These are phyloP conservation scores for Eupithecia pulchellata DNA, from an alignment of 2,888 invertebrate genomes.

Conservation along the genomic window DNA sequence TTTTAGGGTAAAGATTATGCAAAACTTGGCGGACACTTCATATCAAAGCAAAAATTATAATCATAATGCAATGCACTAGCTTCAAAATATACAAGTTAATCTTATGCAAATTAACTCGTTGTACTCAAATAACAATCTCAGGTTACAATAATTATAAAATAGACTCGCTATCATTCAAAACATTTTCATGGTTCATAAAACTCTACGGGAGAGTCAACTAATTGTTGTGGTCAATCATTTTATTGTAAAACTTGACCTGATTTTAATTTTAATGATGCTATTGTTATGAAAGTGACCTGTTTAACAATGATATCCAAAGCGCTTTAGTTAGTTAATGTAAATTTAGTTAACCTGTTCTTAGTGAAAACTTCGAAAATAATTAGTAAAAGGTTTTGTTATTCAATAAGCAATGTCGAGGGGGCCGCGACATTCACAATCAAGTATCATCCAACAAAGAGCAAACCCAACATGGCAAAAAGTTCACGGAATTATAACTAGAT, in stretches of 20 bases:
- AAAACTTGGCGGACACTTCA: neutral
- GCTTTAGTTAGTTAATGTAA: neutral
- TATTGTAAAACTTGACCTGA: conserved; percentile 12
- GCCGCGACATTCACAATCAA: neutral
- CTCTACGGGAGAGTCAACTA: conserved; percentile 8
- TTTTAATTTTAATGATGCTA: conserved; percentile 4
- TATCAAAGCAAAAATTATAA: neutral
- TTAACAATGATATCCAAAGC: neutral
- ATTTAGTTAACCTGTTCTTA: neutral
- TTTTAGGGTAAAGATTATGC: neutral
- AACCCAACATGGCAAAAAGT: neutral
- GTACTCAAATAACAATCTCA: conserved; percentile 2
- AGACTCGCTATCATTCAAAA: conserved; percentile 7
- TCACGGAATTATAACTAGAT: conserved; percentile 50
- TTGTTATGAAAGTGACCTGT: conserved; percentile 12
- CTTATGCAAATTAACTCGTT: neutral
- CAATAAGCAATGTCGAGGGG: neutral
- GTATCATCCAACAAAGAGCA: neutral
- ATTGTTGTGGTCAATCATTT: conserved; percentile 24
- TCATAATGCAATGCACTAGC: neutral
- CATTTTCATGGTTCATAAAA: conserved; percentile 39
- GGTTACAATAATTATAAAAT: conserved; percentile 4
- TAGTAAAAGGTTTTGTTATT: neutral
- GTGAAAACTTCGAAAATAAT: no score
- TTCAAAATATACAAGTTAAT: neutral